Evolutionary conservation across 2,113 vertebrate genomes (phyloP), one percentile per base, ranked within the genome.

Genomic region (Xiphorhynchus elegans): DNA sequence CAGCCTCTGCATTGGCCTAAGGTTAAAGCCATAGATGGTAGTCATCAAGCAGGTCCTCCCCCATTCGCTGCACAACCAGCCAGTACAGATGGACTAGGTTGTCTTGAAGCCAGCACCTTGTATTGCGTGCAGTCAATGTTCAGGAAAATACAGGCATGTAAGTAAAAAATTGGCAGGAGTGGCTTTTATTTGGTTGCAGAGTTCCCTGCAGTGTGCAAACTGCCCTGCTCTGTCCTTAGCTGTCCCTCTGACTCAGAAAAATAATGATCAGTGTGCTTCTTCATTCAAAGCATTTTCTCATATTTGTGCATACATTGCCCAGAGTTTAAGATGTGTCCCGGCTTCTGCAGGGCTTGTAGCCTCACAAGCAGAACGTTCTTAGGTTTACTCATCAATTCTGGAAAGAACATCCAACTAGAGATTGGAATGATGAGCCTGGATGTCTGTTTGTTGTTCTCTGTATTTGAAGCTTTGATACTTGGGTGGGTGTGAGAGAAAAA

Each of bases 1-100:
- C 64, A 69, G 29, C 3, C 50, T 73, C 39, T 73, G 19, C 6
- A 1, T 56, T 76, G 55, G 10, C 29, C 7, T 7, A 0, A 19
- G 14, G 39, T 49, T 24, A 70, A 76, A 86, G 15, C 13, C 42
- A 26, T 20, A 35, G 13, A 73, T 40, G 17, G 15, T 46, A 68
- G 60, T 63, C 17, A 63, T 29, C 26, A 29, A 29, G 55, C 17
- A 44, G 29, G 21, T 67, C n/a, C 5, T 82, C 17, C 31, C 20
- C 21, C 1, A 1, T 67, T 81, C 28, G 25, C 16, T 35, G 4
- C 20, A 13, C 33, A 77, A 20, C 10, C 29, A 52, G 13, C 26
- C 20, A 39, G 17, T 70, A 12, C 29, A 42, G 24, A 50, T 11
- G 17, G 56, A 58, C 21, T 67, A 16, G 39, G 35, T 37, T 40